These are phyloP conservation scores for Enteromius trimaculatus DNA, from an alignment of 2,797 vertebrate species.

Conservation along the genomic window DNA sequence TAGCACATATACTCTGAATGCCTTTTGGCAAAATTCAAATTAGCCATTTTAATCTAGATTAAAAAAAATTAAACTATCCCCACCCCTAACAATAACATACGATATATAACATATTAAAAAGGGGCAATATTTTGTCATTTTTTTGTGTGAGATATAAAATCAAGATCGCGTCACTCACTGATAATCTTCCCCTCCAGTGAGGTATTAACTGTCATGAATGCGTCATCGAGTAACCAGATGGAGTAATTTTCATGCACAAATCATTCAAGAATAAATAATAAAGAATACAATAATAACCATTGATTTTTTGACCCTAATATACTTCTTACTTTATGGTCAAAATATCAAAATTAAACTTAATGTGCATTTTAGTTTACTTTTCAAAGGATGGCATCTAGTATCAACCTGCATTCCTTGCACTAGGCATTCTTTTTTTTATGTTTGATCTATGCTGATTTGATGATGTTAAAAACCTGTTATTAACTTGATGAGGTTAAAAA, in stretches of 20 bases:
- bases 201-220: background rate
- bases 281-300: no score
- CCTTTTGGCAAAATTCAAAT: no score
- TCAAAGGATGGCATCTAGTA: background rate
- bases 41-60: no score
- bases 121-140: background rate
- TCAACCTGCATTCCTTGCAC: background rate
- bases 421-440: background rate
- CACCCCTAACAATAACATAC: background rate
- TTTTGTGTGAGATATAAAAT: background rate
- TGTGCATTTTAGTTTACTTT: background rate
- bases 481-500: constrained; percentile 1
- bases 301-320: background rate
- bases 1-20: no score
- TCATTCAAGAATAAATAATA: background rate
- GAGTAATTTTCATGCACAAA: background rate
- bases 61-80: no score
- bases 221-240: no score
- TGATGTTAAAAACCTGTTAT: constrained; percentile 3
- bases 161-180: background rate
- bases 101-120: no score
- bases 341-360: background rate
- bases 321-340: background rate
- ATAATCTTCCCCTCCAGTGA: background rate
- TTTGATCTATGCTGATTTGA: background rate